Percentiles rank a stretch among this genome's conserved stretches.
Conservation (phyloP, 2,797 vertebrate genomes). For the Argya squamiceps region DNA sequence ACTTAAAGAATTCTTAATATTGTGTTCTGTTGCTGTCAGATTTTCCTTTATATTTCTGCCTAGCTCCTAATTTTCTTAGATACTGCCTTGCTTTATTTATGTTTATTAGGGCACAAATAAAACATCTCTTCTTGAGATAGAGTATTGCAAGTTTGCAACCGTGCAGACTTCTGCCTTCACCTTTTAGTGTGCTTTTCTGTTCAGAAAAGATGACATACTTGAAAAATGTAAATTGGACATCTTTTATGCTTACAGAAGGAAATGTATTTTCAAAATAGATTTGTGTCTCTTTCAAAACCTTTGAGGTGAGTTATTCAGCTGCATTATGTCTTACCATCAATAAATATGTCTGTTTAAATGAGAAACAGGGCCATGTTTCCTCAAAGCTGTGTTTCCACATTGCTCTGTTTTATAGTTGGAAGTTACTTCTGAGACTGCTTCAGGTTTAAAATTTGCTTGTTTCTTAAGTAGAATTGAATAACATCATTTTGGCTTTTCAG, state of each 20-base stretch:
- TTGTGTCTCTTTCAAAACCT: background rate
- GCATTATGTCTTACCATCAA: background rate
- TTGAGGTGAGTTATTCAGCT: background rate
- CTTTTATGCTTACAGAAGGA: background rate
- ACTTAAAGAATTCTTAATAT: background rate
- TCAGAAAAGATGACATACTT: background rate
- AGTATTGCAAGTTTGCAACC: background rate
- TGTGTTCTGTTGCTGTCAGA: background rate
- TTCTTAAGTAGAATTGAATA: background rate
- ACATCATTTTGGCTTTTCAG: background rate
- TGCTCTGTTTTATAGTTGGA: constrained; percentile 1
- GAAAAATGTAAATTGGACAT: background rate
- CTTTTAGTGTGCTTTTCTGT: background rate
- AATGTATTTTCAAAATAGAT: constrained; percentile 24
- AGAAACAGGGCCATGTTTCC: background rate
- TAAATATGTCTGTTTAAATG: constrained; percentile 20
- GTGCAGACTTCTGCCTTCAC: background rate
- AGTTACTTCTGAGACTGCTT: background rate
- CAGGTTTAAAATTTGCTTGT: background rate
- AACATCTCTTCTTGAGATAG: background rate
- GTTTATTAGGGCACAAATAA: background rate
- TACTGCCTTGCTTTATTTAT: background rate
- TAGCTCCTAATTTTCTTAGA: background rate
- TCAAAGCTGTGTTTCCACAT: background rate
- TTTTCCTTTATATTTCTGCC: background rate